A percentile compares a stretch with the other conserved stretches of the same genome.
These are phyloP conservation scores for Odontomyia ornata DNA, from an alignment of 2,888 invertebrate genomes.

Conservation along the genomic window DNA sequence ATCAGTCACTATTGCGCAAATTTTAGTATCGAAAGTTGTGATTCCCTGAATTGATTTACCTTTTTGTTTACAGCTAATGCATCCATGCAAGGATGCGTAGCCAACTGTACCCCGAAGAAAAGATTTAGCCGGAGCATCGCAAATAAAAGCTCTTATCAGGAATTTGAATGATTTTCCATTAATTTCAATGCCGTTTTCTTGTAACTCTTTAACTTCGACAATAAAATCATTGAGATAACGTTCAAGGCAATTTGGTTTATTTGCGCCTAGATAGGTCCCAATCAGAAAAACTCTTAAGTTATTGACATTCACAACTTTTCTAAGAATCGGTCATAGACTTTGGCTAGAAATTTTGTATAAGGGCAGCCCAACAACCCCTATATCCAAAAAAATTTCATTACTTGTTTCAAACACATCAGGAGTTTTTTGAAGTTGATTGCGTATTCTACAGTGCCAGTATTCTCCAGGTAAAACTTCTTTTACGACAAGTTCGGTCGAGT, in stretches of 20 bases:
- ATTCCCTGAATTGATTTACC: too few species aligned
- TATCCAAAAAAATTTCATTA: background rate
- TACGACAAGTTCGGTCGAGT: background rate
- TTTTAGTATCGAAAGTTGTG: too few species aligned
- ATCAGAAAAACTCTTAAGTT: slow-evolving; percentile 8
- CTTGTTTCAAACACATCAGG: background rate
- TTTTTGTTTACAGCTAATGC: too few species aligned
- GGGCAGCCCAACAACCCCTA: background rate
- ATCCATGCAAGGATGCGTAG: background rate
- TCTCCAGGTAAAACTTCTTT: background rate
- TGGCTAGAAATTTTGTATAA: slow-evolving; percentile 5
- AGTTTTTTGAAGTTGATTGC: background rate
- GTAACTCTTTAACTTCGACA: too few species aligned
- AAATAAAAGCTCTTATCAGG: too few species aligned
- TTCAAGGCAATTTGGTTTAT: background rate
- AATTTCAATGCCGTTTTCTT: too few species aligned
- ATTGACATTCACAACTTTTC: slow-evolving; percentile 3
- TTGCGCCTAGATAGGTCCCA: background rate
- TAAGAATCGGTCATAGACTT: background rate
- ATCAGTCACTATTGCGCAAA: too few species aligned
- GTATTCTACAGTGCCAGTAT: too few species aligned
- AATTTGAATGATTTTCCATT: too few species aligned
- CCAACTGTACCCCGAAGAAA: background rate
- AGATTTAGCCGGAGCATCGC: background rate
- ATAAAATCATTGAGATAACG: slow-evolving; percentile 9